Conservation (phyloP, 2,113 vertebrate species). For the Hypomesus transpacificus region DNA sequence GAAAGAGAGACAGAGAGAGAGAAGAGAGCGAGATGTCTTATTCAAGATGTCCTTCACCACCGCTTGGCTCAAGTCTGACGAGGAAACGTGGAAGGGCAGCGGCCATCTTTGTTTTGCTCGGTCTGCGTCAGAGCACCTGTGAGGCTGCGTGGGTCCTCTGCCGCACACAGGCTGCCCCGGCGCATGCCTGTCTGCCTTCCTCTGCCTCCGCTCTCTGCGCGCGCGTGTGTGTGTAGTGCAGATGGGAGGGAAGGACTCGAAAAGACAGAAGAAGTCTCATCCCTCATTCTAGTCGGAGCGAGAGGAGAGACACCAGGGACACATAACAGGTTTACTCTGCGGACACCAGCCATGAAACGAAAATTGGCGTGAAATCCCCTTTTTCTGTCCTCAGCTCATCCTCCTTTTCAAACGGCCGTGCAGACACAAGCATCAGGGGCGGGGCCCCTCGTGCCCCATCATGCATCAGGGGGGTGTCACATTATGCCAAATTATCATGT, state of each 20-base stretch:
- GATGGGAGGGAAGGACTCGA: constrained; percentile 16
- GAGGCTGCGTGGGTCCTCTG: constrained; percentile 52
- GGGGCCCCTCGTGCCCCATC: constrained; percentile 60
- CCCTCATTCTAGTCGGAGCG: constrained; percentile 23
- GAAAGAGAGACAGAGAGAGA: neutral
- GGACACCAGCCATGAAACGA: constrained; percentile 59
- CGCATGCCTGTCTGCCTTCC: constrained; percentile 50
- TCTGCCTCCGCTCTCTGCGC: neutral
- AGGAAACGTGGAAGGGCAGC: constrained; percentile 47
- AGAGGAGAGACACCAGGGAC: constrained; percentile 48
- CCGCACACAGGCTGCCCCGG: constrained; percentile 46
- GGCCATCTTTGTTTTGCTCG: constrained; percentile 63
- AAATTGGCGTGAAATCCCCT: constrained; percentile 55
- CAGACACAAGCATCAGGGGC: constrained; percentile 41
- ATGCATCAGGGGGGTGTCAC: constrained; percentile 70
- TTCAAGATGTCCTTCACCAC: constrained; percentile 54
- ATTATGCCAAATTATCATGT: constrained; percentile 72
- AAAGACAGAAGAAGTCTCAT: constrained; percentile 20
- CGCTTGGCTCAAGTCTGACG: constrained; percentile 44
- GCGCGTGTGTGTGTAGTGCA: neutral
- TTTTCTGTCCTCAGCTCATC: neutral
- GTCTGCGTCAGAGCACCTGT: constrained; percentile 37
- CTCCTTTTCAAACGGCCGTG: constrained; percentile 19
- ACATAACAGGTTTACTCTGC: constrained; percentile 48
- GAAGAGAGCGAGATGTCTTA: neutral